Evolutionary conservation across 2,797 vertebrate species (phyloP).

Genomic region (Epinephelus malabaricus): DNA sequence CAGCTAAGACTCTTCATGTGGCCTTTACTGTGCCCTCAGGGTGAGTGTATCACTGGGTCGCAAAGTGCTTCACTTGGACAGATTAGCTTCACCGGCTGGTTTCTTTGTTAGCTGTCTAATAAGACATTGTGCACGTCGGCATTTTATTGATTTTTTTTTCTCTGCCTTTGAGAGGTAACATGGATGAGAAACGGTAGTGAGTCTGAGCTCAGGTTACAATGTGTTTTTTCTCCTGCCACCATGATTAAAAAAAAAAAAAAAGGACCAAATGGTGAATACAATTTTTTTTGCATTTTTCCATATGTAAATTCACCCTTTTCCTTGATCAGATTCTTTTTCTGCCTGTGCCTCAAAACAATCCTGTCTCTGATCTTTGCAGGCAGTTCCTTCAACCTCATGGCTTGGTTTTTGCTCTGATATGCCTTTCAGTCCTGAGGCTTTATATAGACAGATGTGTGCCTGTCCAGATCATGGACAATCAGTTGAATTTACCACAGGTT

Average conservation of each 20-base stretch:
- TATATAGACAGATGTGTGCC: background rate
- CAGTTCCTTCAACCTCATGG: too few species aligned
- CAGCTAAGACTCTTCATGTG: background rate
- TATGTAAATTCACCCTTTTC: background rate
- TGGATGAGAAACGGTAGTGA: background rate
- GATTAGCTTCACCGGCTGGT: constrained; percentile 23
- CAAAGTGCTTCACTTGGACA: constrained; percentile 23
- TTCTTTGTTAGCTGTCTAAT: constrained; percentile 16
- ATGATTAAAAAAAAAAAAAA: too few species aligned
- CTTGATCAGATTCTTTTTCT: too few species aligned
- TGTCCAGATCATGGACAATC: background rate
- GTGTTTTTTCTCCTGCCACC: background rate
- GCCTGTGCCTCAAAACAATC: too few species aligned
- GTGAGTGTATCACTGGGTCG: constrained; percentile 9
- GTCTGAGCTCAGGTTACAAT: background rate
- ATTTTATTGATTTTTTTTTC: background rate
- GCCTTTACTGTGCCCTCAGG: background rate
- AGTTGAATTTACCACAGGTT: background rate
- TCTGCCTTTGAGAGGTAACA: background rate
- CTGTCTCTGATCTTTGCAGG: too few species aligned
- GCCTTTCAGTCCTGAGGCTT: background rate
- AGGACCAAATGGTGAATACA: background rate
- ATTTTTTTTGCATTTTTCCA: background rate
- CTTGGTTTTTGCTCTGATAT: too few species aligned
- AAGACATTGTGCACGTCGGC: background rate